A percentile compares a stretch with the other conserved stretches of the same genome.
phyloP scores from a whole-genome alignment of 2,113 vertebrate species.

The Odontophorus gujanensis region DNA sequence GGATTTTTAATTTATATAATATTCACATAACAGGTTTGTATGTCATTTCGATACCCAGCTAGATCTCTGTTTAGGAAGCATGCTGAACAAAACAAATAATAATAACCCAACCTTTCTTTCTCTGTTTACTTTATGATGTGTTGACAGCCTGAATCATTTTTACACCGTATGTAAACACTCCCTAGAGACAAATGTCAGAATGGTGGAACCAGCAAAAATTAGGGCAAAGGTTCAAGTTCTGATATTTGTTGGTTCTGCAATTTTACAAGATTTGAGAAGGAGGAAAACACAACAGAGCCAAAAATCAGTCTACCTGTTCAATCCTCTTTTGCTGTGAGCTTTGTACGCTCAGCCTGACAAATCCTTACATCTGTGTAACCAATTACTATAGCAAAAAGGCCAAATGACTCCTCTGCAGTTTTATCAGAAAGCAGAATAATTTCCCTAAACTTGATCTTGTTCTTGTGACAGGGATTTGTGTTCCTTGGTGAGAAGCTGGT shows the following conservation, averaged over 20 bases:
- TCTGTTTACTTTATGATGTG: conserved; percentile 6
- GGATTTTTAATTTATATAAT: background rate
- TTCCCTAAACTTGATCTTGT: background rate
- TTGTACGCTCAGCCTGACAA: background rate
- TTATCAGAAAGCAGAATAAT: background rate
- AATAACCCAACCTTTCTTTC: background rate
- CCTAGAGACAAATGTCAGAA: background rate
- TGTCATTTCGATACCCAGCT: background rate
- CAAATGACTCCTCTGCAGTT: background rate
- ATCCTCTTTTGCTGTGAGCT: background rate
- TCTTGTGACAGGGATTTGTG: background rate
- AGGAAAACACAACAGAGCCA: background rate
- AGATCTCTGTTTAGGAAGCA: background rate
- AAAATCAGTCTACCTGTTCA: background rate
- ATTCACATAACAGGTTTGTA: background rate
- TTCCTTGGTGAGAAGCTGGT: background rate
- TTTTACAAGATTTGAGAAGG: background rate
- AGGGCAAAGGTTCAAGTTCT: background rate
- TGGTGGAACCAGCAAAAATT: background rate
- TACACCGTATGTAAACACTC: background rate
- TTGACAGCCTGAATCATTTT: background rate
- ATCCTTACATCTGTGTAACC: background rate
- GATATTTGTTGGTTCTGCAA: background rate
- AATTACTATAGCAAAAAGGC: background rate
- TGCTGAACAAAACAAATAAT: background rate